A percentile compares a stretch with the other conserved stretches of the same genome.
Conservation (phyloP, 2,113 vertebrate species). For the Cnemophilus loriae region DNA sequence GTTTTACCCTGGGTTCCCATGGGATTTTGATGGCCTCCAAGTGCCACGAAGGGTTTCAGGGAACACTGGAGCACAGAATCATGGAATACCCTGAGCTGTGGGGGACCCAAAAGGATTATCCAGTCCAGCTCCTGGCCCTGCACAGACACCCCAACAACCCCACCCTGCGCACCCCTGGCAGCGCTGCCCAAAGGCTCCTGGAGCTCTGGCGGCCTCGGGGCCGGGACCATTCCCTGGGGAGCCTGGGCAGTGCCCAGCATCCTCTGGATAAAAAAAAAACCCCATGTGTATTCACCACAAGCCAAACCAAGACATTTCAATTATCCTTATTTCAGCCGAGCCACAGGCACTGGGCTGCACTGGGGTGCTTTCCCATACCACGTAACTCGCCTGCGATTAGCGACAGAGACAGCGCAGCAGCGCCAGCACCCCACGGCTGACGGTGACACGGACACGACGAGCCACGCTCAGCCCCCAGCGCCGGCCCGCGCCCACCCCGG, state of each 20-base stretch:
- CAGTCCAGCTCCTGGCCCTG: not conserved
- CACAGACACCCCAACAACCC: not conserved
- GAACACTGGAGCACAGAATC: not conserved
- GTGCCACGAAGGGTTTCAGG: not conserved
- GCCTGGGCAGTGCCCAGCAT: not conserved
- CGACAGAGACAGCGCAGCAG: not conserved
- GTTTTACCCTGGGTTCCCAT: rapidly evolving
- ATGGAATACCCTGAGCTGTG: rapidly evolving
- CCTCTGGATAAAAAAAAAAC: not conserved
- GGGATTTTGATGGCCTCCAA: not conserved
- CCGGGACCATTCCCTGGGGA: not conserved
- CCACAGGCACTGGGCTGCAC: rapidly evolving
- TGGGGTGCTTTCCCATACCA: not conserved
- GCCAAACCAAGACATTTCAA: rapidly evolving
- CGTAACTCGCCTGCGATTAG: rapidly evolving
- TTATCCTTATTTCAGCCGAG: rapidly evolving
- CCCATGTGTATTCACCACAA: not conserved
- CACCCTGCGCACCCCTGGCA: not conserved
- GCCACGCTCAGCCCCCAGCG: not conserved
- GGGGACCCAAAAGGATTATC: too few species aligned
- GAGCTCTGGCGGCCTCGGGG: not conserved
- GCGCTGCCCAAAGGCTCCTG: rapidly evolving
- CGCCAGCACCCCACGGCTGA: not conserved
- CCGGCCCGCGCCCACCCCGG: not conserved
- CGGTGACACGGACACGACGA: rapidly evolving